These are phyloP conservation scores for Macquaria australasica DNA, from an alignment of 2,113 vertebrate genomes.

Conservation along the genomic window DNA sequence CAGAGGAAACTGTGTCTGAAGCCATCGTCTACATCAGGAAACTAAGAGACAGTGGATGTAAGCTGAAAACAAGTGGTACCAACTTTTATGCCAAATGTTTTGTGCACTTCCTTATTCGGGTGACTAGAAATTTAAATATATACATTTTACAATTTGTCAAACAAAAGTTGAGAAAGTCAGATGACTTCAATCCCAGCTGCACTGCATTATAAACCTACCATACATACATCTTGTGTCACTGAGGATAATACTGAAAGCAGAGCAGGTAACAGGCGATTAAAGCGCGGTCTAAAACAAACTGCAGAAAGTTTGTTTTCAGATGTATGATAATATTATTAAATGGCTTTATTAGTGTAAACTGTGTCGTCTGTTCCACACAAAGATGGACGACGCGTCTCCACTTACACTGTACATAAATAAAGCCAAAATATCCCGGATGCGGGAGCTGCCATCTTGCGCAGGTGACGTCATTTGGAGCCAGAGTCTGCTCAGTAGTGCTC, in stretches of 20 bases:
- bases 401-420: no score
- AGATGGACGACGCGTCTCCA: no score
- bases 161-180: neutral
- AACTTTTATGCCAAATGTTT: neutral
- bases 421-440: no score
- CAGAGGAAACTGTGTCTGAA: constrained; percentile 60
- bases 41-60: constrained; percentile 16
- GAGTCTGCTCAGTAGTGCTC: no score
- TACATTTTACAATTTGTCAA: neutral
- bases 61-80: neutral
- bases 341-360: no score
- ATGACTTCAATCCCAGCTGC: neutral
- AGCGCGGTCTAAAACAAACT: no score
- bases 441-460: no score
- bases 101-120: neutral
- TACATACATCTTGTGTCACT: neutral
- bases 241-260: neutral
- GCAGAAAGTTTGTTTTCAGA: no score
- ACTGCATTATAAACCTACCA: neutral
- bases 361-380: no score
- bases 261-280: neutral
- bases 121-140: neutral
- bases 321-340: no score
- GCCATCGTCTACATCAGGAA: constrained; percentile 67
- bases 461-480: no score